Evolutionary conservation across 2,113 vertebrate genomes (phyloP).

Genomic region (Cyanoderma ruficeps): DNA sequence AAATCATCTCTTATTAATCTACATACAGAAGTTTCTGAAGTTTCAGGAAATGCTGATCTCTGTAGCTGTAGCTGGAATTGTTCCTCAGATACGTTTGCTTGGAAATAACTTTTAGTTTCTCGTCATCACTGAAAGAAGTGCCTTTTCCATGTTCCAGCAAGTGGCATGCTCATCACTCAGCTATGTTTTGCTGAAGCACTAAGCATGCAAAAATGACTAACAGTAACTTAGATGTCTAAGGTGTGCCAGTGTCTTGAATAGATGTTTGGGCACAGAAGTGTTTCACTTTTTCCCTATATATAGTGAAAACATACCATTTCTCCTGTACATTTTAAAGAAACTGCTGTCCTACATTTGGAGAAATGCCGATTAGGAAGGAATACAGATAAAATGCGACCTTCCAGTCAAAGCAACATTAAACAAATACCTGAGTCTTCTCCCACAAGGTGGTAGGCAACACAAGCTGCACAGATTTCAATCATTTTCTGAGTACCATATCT

Average conservation of each 20-base stretch:
- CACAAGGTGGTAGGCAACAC: neutral
- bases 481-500: neutral
- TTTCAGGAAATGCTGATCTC: slow-evolving; percentile 8
- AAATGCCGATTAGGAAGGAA: neutral
- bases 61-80: neutral
- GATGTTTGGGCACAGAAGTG: neutral
- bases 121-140: neutral
- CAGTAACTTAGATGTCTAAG: neutral
- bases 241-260: neutral
- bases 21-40: neutral
- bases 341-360: neutral
- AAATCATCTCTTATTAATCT: slow-evolving; percentile 18
- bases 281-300: neutral
- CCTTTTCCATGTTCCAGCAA: neutral
- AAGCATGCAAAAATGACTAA: neutral
- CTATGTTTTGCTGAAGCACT: neutral
- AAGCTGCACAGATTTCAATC: neutral
- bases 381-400: neutral
- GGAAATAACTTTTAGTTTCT: neutral
- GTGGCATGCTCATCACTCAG: neutral
- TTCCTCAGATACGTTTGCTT: neutral
- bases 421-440: neutral
- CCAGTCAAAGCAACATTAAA: neutral
- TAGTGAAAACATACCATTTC: neutral
- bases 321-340: neutral